Percentiles rank a stretch among this genome's conserved stretches.
phyloP scores from a whole-genome alignment of 2,797 vertebrate species.

The Coregonus ussuriensis region DNA sequence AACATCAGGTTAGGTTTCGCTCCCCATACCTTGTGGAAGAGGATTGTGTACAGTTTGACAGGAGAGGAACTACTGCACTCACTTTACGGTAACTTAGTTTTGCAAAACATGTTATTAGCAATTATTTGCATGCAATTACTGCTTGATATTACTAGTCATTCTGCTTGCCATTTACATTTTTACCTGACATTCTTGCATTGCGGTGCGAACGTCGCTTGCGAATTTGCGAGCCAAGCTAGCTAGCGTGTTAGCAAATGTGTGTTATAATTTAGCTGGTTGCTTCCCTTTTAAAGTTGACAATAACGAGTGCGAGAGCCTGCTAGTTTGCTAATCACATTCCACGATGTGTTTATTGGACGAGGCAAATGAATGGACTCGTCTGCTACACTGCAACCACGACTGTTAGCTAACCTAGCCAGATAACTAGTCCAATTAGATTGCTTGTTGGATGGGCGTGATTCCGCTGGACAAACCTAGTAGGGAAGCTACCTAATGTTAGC shows the following conservation, averaged over 20 bases:
- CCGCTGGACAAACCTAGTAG: neutral
- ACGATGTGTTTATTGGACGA: neutral
- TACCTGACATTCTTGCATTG: neutral
- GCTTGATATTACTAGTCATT: neutral
- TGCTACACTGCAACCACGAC: neutral
- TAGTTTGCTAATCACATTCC: neutral
- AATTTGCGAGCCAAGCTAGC: constrained; percentile 1
- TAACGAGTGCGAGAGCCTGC: neutral
- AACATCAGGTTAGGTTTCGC: constrained; percentile 58
- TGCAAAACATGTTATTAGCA: constrained; percentile 22
- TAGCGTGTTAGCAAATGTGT: constrained; percentile 7
- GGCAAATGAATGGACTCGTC: constrained; percentile 42
- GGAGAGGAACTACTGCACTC: constrained; percentile 68
- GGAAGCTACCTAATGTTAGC: neutral
- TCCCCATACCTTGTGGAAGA: constrained; percentile 45
- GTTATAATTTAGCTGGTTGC: neutral
- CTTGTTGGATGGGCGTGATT: constrained; percentile 33
- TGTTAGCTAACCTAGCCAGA: neutral
- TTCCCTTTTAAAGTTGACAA: neutral
- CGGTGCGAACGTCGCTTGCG: neutral
- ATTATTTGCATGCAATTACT: neutral
- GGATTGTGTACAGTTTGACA: constrained; percentile 57
- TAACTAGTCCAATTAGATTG: constrained; percentile 17
- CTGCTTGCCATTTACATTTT: neutral
- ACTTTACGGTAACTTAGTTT: constrained; percentile 68